phyloP scores from a whole-genome alignment of 2,797 vertebrate genomes.

The Natrix natrix region DNA sequence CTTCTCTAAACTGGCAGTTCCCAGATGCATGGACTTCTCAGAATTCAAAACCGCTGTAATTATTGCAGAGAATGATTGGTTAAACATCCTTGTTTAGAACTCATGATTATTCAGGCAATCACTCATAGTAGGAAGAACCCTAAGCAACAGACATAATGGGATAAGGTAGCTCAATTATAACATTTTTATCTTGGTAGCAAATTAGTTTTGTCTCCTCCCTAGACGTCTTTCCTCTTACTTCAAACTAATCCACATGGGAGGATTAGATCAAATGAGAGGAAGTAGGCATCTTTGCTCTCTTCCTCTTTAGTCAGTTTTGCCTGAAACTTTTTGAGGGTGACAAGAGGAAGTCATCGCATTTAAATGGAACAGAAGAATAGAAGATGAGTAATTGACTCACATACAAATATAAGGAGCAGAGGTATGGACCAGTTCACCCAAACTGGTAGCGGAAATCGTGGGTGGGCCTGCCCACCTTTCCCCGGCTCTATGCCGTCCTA shows the following conservation, averaged over 20 bases:
- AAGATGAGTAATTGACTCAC: constrained; percentile 11
- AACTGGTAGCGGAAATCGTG: too few relatives aligned
- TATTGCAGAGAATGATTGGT: not conserved
- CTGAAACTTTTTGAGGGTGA: not conserved
- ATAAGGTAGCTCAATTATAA: not conserved
- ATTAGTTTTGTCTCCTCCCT: not conserved
- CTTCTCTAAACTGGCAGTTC: not conserved
- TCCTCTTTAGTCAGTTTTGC: not conserved
- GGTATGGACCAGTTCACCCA: too few relatives aligned
- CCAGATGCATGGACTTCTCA: not conserved
- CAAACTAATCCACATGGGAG: not conserved
- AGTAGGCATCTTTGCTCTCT: not conserved
- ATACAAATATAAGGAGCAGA: not conserved
- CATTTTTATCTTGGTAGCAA: not conserved
- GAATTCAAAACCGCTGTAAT: not conserved
- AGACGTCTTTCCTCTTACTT: not conserved
- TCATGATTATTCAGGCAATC: not conserved
- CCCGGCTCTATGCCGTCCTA: too few relatives aligned
- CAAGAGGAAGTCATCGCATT: not conserved
- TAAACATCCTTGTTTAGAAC: not conserved
- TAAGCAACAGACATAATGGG: not conserved
- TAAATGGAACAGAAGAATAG: not conserved
- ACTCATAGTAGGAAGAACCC: not conserved
- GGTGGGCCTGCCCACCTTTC: too few relatives aligned
- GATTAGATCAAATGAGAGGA: not conserved